phyloP scores from a whole-genome alignment of 2,888 invertebrate species.

The Heteropelma amictum region DNA sequence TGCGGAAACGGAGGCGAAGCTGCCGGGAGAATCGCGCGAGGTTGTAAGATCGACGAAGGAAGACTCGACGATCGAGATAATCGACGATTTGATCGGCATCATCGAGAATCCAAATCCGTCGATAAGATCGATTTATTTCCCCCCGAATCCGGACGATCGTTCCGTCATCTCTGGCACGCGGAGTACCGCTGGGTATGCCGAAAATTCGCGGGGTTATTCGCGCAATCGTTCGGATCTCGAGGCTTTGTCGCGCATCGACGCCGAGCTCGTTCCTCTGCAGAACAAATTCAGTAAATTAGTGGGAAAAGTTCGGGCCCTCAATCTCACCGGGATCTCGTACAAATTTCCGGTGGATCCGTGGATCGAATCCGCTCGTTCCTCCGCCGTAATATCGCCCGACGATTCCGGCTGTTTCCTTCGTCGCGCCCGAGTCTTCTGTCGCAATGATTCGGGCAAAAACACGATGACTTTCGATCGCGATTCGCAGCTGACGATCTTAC shows the following conservation, averaged over 20 bases:
- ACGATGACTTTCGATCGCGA: not conserved
- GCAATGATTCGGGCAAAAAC: conserved; percentile 22
- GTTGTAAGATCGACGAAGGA: not conserved
- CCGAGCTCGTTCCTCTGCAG: conserved; percentile 63
- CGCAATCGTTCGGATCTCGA: conserved; percentile 56
- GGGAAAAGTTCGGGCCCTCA: conserved; percentile 60
- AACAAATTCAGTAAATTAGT: conserved; percentile 62
- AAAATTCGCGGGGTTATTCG: not conserved
- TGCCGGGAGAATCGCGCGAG: conserved; percentile 5
- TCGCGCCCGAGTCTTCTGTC: conserved; percentile 40
- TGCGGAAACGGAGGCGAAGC: not conserved
- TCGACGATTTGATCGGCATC: conserved; percentile 60
- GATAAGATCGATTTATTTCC: conserved; percentile 63
- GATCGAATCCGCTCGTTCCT: conserved; percentile 15
- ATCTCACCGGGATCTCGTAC: conserved; percentile 40
- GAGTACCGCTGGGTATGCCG: not conserved
- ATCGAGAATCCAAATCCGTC: conserved; percentile 62
- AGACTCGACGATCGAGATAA: not conserved
- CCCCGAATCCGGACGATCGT: conserved; percentile 52
- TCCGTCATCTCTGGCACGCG: not conserved
- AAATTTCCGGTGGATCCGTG: conserved; percentile 3
- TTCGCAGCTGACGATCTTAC: conserved; percentile 9
- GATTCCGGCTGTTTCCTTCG: conserved; percentile 49
- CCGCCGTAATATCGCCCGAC: conserved; percentile 30
- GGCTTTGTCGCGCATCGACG: conserved; percentile 61